Percentiles rank a stretch among this genome's conserved stretches.
Conservation (phyloP, 2,797 vertebrate genomes). For the Microctenopoma lineatum region DNA sequence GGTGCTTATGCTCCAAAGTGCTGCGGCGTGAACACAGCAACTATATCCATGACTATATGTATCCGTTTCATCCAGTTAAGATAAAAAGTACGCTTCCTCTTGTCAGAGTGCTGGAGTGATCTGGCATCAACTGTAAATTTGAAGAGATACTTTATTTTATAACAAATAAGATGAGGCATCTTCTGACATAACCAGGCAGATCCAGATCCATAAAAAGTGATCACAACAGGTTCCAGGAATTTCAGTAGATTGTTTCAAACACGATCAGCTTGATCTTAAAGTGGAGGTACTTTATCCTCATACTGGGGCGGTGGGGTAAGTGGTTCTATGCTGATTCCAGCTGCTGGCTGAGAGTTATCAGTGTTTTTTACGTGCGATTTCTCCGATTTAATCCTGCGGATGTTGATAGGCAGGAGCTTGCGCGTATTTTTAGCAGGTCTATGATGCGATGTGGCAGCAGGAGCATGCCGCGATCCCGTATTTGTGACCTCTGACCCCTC, state of each 20-base stretch:
- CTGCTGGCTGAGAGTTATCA: slow-evolving; percentile 64
- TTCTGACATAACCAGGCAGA: slow-evolving; percentile 18
- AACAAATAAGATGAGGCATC: slow-evolving; percentile 18
- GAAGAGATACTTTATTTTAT: slow-evolving; percentile 6
- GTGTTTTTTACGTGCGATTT: slow-evolving; percentile 89
- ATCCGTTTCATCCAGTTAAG: slow-evolving; percentile 34
- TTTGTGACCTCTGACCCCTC: slow-evolving; percentile 46
- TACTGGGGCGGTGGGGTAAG: slow-evolving; percentile 95
- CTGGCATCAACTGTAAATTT: slow-evolving; percentile 3
- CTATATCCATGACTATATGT: neutral
- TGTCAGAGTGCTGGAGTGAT: slow-evolving; percentile 25
- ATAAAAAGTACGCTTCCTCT: neutral
- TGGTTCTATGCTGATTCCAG: slow-evolving; percentile 88
- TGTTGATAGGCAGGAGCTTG: slow-evolving; percentile 89
- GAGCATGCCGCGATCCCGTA: neutral
- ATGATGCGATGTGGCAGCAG: slow-evolving; percentile 51
- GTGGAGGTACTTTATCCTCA: slow-evolving; percentile 81
- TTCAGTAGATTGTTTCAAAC: slow-evolving; percentile 35
- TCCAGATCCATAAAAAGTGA: slow-evolving; percentile 33
- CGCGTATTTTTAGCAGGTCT: slow-evolving; percentile 80
- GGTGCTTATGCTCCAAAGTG: slow-evolving; percentile 12
- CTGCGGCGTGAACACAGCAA: slow-evolving; percentile 1
- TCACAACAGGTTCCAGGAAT: slow-evolving; percentile 28
- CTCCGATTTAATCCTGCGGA: slow-evolving; percentile 94
- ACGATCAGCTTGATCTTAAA: slow-evolving; percentile 42